phyloP scores from a whole-genome alignment of 2,113 vertebrate species.

The Leptocoma aspasia region DNA sequence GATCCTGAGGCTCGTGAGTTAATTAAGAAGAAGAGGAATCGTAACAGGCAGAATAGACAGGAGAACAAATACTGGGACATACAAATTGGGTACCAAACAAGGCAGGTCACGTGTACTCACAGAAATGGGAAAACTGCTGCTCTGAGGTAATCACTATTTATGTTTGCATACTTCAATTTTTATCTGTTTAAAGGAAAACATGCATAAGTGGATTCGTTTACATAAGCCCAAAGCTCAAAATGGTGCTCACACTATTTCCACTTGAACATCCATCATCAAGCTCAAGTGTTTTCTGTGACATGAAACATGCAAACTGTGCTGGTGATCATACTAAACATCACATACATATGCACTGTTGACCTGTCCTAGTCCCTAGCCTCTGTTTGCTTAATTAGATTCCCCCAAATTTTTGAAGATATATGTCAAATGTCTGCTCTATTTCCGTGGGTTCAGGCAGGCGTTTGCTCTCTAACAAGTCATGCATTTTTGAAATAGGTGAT shows the following conservation, averaged over 20 bases:
- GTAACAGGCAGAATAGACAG: slow-evolving; percentile 90
- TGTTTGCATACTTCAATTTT: background rate
- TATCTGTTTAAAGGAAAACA: background rate
- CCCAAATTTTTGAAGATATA: background rate
- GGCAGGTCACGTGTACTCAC: slow-evolving; percentile 87
- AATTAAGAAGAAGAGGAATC: slow-evolving; percentile 91
- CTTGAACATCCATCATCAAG: background rate
- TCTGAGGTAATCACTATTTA: slow-evolving; percentile 77
- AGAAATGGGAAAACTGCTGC: slow-evolving; percentile 84
- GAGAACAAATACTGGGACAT: slow-evolving; percentile 94
- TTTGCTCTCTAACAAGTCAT: background rate
- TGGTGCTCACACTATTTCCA: accelerated
- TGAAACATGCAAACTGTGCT: background rate
- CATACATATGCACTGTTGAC: background rate
- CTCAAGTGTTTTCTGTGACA: background rate
- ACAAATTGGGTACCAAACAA: slow-evolving; percentile 91
- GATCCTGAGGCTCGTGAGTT: slow-evolving; percentile 92
- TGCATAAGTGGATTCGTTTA: background rate
- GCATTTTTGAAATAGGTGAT: background rate
- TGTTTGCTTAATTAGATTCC: background rate
- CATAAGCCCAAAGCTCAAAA: background rate
- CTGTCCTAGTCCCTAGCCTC: background rate
- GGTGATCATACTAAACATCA: background rate
- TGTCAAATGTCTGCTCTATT: background rate
- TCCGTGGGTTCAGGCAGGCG: background rate